These are phyloP conservation scores for Anolis carolinensis DNA, from an alignment of 2,113 vertebrate genomes.

Conservation along the genomic window DNA sequence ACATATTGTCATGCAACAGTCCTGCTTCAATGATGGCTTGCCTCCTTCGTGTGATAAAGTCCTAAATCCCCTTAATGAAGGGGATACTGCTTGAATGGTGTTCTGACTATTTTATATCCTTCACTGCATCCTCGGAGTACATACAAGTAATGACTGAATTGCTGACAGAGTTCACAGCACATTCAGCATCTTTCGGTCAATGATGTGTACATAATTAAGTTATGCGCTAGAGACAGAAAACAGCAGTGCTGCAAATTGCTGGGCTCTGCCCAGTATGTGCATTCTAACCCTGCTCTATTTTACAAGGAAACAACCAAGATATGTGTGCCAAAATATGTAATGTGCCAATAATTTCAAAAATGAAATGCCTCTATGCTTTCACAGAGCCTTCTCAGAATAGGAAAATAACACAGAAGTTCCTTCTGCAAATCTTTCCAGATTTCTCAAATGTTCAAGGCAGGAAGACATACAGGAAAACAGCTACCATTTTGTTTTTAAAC, in stretches of 20 bases:
- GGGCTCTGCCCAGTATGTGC: background rate
- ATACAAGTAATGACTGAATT: conserved; percentile 16
- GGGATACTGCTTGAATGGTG: background rate
- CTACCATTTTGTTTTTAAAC: too few relatives aligned
- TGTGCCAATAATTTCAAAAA: background rate
- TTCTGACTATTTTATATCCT: conserved; percentile 39
- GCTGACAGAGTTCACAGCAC: conserved; percentile 42
- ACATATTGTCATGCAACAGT: too few relatives aligned
- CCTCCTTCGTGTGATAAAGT: too few relatives aligned
- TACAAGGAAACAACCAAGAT: background rate
- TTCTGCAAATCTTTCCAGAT: background rate
- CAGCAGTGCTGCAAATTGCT: background rate
- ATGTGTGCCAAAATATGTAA: background rate
- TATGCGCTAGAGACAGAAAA: conserved; percentile 22
- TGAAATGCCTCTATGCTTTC: background rate
- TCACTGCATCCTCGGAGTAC: conserved; percentile 26
- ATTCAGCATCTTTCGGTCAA: conserved; percentile 30
- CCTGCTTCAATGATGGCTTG: too few relatives aligned
- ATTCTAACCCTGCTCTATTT: background rate
- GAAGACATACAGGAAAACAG: background rate
- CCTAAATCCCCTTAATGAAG: conserved; percentile 52
- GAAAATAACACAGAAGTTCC: background rate
- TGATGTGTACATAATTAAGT: conserved; percentile 37
- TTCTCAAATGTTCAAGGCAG: background rate
- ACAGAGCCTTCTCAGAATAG: background rate